phyloP scores from a whole-genome alignment of 2,888 invertebrate genomes.

The Phengaris alcon region DNA sequence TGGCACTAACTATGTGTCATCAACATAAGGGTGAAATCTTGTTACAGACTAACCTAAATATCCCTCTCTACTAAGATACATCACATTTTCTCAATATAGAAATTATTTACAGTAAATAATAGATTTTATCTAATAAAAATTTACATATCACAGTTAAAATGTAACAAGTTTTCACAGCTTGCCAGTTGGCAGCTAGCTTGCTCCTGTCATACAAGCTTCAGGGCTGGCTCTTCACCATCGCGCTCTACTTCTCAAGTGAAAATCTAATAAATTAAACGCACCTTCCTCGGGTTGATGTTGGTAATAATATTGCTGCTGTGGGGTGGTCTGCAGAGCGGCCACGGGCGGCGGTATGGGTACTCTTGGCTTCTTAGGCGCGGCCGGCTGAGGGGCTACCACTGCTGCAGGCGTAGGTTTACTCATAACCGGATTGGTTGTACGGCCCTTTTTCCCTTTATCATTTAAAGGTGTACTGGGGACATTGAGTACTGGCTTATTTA shows the following conservation, averaged over 20 bases:
- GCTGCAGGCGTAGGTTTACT: constrained; percentile 64
- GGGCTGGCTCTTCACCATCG: constrained; percentile 80
- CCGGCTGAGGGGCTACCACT: constrained; percentile 68
- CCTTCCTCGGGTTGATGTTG: constrained; percentile 80
- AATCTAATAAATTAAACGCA: constrained; percentile 80
- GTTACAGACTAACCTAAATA: constrained; percentile 77
- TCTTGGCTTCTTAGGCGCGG: constrained; percentile 72
- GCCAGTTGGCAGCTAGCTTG: constrained; percentile 71
- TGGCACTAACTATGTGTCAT: constrained; percentile 78
- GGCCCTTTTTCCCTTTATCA: constrained; percentile 71
- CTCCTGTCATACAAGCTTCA: constrained; percentile 81
- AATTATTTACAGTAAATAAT: constrained; percentile 73
- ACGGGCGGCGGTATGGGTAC: constrained; percentile 68
- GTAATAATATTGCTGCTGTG: constrained; percentile 78
- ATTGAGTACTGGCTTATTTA: constrained; percentile 74
- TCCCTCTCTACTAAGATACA: constrained; percentile 65
- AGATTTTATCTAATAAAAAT: constrained; percentile 76
- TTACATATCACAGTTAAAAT: constrained; percentile 79
- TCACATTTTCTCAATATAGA: constrained; percentile 66
- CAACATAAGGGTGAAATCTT: constrained; percentile 76
- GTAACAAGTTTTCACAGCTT: constrained; percentile 77
- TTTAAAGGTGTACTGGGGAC: constrained; percentile 73
- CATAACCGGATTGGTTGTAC: constrained; percentile 45
- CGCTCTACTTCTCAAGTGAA: constrained; percentile 79
- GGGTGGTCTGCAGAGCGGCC: constrained; percentile 67